Conservation (phyloP, 2,797 vertebrate species). For the Leontocebus nigricollis region DNA sequence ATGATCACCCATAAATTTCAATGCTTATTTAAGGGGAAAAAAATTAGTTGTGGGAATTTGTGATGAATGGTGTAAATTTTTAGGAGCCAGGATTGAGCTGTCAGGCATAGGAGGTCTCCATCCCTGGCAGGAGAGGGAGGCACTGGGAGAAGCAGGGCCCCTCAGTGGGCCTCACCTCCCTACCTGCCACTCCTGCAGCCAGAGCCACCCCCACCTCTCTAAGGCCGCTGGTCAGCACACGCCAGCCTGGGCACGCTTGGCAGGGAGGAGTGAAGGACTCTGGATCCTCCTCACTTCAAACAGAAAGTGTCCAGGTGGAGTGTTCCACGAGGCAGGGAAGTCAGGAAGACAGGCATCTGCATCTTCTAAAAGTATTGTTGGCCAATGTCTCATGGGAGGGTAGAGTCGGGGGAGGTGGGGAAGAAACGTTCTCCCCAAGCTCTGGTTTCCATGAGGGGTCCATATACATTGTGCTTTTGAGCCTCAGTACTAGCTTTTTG, state of each 20-base stretch:
- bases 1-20: constrained; percentile 59
- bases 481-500: rapidly evolving
- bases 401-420: rapidly evolving
- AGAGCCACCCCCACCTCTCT: not conserved
- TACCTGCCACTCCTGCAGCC: too few relatives aligned
- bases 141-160: rapidly evolving
- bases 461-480: rapidly evolving
- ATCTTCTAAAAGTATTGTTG: rapidly evolving
- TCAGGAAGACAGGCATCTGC: too few relatives aligned
- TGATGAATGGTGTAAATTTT: not conserved
- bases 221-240: rapidly evolving
- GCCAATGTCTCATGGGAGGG: rapidly evolving
- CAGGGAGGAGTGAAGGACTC: rapidly evolving
- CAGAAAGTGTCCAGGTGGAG: rapidly evolving
- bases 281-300: rapidly evolving
- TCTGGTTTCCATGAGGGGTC: not conserved
- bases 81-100: not conserved
- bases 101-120: rapidly evolving
- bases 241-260: rapidly evolving
- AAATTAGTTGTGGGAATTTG: not conserved
- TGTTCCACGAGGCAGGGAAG: too few relatives aligned
- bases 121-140: not conserved
- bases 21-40: constrained; percentile 49
- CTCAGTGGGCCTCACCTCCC: rapidly evolving
- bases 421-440: rapidly evolving